Evolutionary conservation across 2,888 invertebrate species (phyloP).

Genomic region (Nephrotoma appendiculata): DNA sequence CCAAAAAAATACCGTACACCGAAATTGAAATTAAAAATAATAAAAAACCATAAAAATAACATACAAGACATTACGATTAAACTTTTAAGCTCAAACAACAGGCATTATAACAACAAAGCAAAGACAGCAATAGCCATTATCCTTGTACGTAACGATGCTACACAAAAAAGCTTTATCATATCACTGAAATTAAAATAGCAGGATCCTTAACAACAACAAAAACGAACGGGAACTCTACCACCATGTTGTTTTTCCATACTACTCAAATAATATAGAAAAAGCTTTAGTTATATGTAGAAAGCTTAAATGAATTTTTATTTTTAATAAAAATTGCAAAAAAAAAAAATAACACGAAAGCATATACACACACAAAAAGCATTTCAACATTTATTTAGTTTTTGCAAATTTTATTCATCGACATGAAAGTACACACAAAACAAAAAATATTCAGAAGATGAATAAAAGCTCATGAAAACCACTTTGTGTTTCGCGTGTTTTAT

Average conservation of each 20-base stretch:
- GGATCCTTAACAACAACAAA: neutral
- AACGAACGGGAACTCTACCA: neutral
- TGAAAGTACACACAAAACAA: neutral
- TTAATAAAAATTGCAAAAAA: neutral
- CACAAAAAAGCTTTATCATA: neutral
- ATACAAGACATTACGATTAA: neutral
- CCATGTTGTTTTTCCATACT: neutral
- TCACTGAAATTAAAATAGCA: neutral
- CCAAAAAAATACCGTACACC: neutral
- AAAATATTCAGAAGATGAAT: too few relatives aligned
- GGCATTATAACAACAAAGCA: neutral
- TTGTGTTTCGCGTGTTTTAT: neutral
- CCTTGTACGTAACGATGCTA: neutral
- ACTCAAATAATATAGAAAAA: neutral
- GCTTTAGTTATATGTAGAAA: neutral
- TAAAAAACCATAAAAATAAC: neutral
- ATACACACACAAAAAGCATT: neutral
- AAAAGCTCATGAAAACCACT: neutral
- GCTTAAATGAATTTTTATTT: neutral
- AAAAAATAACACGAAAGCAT: too few relatives aligned
- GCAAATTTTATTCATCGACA: neutral
- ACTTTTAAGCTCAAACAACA: neutral
- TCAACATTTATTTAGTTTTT: neutral
- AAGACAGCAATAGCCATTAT: neutral
- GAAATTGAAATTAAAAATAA: neutral